A percentile compares a stretch with the other conserved stretches of the same genome.
phyloP scores from a whole-genome alignment of 2,113 vertebrate genomes.

The Procavia capensis region DNA sequence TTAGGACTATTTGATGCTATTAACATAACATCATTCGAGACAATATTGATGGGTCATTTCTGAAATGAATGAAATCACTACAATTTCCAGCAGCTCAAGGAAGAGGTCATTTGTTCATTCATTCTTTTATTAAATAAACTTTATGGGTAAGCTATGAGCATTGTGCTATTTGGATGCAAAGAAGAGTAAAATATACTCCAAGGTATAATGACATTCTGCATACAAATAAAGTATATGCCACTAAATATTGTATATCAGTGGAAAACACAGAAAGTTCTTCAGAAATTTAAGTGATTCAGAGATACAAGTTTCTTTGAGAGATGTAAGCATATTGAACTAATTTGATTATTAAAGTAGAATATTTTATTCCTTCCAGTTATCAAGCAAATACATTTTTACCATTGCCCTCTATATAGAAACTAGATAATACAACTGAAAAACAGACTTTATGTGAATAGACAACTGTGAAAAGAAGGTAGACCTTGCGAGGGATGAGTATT shows the following conservation, averaged over 20 bases:
- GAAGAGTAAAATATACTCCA: neutral
- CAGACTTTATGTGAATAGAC: neutral
- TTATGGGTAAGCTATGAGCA: neutral
- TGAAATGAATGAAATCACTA: neutral
- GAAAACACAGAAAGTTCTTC: neutral
- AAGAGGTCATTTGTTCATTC: neutral
- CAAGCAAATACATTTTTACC: conserved; percentile 37
- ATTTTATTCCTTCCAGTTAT: conserved; percentile 26
- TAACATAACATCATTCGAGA: neutral
- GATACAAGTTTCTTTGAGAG: neutral
- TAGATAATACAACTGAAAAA: conserved; percentile 22
- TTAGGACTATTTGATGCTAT: neutral
- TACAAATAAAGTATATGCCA: neutral
- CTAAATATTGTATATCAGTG: neutral
- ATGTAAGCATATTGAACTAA: neutral
- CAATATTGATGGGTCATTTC: neutral
- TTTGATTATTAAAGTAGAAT: conserved; percentile 13
- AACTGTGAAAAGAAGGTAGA: neutral
- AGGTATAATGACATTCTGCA: neutral
- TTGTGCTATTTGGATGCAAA: neutral
- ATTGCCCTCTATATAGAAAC: conserved; percentile 6
- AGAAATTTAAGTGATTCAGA: conserved; percentile 6
- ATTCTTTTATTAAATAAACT: neutral
- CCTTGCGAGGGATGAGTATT: neutral
- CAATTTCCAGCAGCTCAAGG: neutral